Percentiles rank a stretch among this genome's conserved stretches.
Conservation (phyloP, 2,797 vertebrate species). For the Erpetoichthys calabaricus region DNA sequence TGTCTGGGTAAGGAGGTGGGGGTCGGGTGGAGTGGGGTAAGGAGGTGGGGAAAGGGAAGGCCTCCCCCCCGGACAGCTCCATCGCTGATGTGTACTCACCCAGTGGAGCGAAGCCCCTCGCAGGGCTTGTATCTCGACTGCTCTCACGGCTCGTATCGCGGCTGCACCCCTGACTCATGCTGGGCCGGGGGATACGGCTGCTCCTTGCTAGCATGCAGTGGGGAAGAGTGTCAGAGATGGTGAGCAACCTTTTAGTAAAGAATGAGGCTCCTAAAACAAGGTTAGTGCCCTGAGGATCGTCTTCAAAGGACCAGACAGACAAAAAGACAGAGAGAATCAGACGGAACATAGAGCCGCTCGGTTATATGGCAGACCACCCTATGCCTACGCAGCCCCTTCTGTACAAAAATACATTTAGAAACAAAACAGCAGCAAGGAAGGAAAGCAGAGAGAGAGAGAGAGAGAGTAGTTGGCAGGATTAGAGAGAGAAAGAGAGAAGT, state of each 20-base stretch:
- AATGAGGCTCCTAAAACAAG: slow-evolving; percentile 32
- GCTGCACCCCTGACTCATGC: slow-evolving; percentile 98
- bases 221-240: slow-evolving; percentile 81
- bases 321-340: background rate
- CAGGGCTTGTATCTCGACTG: slow-evolving; percentile 97
- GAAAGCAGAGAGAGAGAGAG: background rate
- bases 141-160: slow-evolving; percentile 97
- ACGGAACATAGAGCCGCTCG: too few relatives aligned
- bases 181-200: slow-evolving; percentile 94
- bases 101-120: slow-evolving; percentile 85
- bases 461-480: too few relatives aligned
- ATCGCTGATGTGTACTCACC: slow-evolving; percentile 66
- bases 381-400: too few relatives aligned
- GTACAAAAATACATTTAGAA: too few relatives aligned
- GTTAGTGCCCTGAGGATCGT: slow-evolving; percentile 16
- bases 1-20: background rate
- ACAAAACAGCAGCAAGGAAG: slow-evolving; percentile 9
- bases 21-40: slow-evolving; percentile 12
- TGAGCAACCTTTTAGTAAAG: slow-evolving; percentile 75
- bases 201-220: slow-evolving; percentile 94
- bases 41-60: background rate
- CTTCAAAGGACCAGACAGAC: background rate
- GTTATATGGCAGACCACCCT: too few relatives aligned
- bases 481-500: too few relatives aligned
- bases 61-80: slow-evolving; percentile 16